Percentiles rank a stretch among this genome's conserved stretches.
Conservation (phyloP, 2,113 vertebrate species). For the Tamias sibiricus region DNA sequence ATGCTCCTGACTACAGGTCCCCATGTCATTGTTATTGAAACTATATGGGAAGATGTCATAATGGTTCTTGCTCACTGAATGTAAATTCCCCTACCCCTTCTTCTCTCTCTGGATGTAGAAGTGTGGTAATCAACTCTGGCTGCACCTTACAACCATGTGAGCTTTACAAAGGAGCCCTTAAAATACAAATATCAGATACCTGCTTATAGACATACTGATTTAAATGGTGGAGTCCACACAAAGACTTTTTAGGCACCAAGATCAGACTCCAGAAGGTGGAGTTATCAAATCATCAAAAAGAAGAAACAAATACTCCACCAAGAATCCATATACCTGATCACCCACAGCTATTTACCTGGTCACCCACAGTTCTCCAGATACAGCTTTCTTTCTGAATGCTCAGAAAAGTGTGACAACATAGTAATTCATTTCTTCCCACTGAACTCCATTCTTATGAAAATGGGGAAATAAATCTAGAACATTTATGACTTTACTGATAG, state of each 20-base stretch:
- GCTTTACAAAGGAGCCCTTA: not conserved
- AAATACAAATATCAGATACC: not conserved
- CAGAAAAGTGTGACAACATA: not conserved
- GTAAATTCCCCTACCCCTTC: not conserved
- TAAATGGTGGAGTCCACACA: not conserved
- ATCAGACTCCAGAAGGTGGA: not conserved
- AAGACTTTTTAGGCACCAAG: not conserved
- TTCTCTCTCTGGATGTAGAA: not conserved
- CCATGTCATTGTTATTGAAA: not conserved
- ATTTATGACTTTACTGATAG: not conserved
- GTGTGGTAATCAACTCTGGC: not conserved
- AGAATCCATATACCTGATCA: not conserved
- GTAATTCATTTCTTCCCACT: not conserved
- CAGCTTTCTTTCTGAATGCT: not conserved
- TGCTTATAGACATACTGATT: not conserved
- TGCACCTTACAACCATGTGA: not conserved
- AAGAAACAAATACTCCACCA: not conserved
- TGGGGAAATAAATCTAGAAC: not conserved
- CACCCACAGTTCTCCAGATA: not conserved
- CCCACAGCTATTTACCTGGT: not conserved
- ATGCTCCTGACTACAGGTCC: not conserved
- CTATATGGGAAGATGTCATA: not conserved
- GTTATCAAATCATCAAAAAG: not conserved
- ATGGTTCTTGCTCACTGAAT: not conserved
- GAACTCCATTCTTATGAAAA: not conserved